Evolutionary conservation across 2,797 vertebrate genomes (phyloP).

Genomic region (Cryptoprocta ferox): DNA sequence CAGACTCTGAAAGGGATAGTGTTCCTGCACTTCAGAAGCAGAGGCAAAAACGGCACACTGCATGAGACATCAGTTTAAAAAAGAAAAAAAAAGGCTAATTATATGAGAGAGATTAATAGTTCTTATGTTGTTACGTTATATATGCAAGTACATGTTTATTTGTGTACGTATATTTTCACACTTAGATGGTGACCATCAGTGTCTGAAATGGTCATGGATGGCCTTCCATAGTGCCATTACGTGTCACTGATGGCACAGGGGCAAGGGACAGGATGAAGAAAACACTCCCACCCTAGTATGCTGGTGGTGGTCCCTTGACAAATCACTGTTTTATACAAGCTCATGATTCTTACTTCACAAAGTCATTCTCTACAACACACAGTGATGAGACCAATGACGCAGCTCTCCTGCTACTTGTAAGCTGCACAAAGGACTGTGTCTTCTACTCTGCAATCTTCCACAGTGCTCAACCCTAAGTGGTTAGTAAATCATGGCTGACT

Average conservation of each 20-base stretch:
- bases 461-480: neutral
- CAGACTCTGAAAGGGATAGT: neutral
- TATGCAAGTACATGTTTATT: too few species aligned
- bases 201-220: neutral
- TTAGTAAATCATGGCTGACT: neutral
- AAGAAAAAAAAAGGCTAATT: neutral
- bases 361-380: neutral
- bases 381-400: neutral
- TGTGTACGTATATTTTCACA: neutral
- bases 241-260: neutral
- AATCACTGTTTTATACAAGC: neutral
- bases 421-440: neutral
- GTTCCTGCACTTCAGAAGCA: neutral
- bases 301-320: neutral
- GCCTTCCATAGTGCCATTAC: neutral
- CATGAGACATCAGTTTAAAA: neutral
- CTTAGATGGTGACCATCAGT: neutral
- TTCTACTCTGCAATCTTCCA: neutral
- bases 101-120: neutral
- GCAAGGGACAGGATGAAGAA: neutral
- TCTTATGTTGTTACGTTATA: neutral
- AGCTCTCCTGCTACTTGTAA: neutral
- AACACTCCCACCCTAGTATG: too few species aligned
- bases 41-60: neutral
- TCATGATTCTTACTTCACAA: neutral